Base-by-base conservation (phyloP, 1,140 invertebrate genomes). In the Cotesia glomerata region DNA sequence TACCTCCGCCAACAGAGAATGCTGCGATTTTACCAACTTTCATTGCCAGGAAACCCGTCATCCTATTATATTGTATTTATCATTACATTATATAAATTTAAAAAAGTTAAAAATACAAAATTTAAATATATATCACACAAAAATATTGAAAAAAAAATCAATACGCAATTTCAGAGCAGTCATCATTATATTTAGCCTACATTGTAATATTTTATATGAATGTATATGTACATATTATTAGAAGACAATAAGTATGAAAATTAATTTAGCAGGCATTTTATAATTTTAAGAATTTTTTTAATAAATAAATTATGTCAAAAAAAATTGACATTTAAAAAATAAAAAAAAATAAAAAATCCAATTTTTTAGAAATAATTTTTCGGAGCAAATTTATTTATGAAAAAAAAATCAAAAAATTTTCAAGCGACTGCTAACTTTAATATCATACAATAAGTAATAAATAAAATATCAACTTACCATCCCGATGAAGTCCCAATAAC, bases 11-110 rank as follows among this genome's bases (percentile, higher is more conserved):
- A 73, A 97, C 85, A 8, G 95, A 94, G 69, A 95, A 91, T 7
- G 96, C 96, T 59, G 95, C 94, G 72, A 94, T 88, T 90, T 97
- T 97, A 7, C 96, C 95, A 76, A 97, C 91, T 90, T 97, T 97
- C 91, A 96, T 94, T 76, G 94, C 93, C 51, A 96, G 84, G 84
- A 94, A 97, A 56, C 96, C 96, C 73, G 96, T 95, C 16, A 93
- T 85, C 95, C 96, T 97, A 77, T 81, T 83, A 5, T 5, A n/a
- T 35, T 18, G 26, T 26, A 26, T 26, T 26, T 2, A 26, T 26
- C 26, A 26, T 75, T 77, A 72, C 35, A 73, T 64, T 51, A 35
- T 11, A 36, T 68, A 77, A 69, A 18, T 58, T 18, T 58, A 13
- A 14, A 13, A 14, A 7, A 68, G 16, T 63, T 32, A 61, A 64